Evolutionary conservation across 2,797 vertebrate species (phyloP), one percentile per base, ranked within the genome.

Genomic region (Lagodon rhomboides): DNA sequence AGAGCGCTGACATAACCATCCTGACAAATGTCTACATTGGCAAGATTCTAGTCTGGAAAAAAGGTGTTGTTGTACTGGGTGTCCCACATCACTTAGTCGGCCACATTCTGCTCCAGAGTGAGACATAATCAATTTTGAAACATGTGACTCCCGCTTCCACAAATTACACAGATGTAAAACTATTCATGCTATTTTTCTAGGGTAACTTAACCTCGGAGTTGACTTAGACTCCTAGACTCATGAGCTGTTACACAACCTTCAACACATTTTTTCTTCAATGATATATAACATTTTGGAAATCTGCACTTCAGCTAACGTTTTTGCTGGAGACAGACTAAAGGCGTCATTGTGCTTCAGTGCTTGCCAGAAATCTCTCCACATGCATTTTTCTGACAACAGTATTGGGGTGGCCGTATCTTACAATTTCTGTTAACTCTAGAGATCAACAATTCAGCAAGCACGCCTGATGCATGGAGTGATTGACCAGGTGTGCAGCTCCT

Each of bases 41-140:
- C 44, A 11, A 4, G 12, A 61, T 17, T 68, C n/a, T 38, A 8
- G 38, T 66, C 22, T 67, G 46, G 27, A 43, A 55, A 70, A 68
- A 59, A 70, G 6, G 18, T 2, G 18, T 71, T 78, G 76, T 47
- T 74, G 54, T 60, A 38, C 38, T 49, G 58, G 5, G 12, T 65
- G 62, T 73, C 65, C 49, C 34, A 43, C 67, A 71, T 84, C 61
- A 56, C 10, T 61, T 22, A n/a, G 15, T 20, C 60, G 22, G 68
- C 12, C 67, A 51, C 60, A 67, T 63, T 76, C 55, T 22, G 27
- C 56, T 71, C 46, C 46, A 53, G 51, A 54, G 15, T 51, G 64
- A 86, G 67, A 78, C 58, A 34, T 16, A 49, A 82, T 80, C 50
- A 60, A 74, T 74, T 54, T 69, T 53, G 4, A 70, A 70, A 76